Base-by-base conservation (phyloP, 92 coral and sea anemone genomes). In the Heteractis magnifica region DNA sequence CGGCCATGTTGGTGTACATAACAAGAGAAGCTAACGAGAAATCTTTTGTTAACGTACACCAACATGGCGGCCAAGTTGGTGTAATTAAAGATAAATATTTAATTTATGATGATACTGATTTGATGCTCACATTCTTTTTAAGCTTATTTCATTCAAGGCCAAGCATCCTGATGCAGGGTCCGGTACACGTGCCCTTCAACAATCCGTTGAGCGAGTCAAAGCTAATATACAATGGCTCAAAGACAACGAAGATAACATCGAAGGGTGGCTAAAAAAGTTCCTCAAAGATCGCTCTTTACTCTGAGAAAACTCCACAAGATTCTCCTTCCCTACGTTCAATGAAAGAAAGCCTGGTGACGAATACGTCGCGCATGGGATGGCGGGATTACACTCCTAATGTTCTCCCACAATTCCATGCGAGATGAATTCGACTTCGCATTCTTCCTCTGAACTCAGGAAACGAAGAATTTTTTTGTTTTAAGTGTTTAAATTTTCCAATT, bases 151-250 rank as follows among this genome's bases (percentile, higher is more conserved):
- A n/a, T 89, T 93, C 52, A 85, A 85, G 65, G 59, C 82, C 16
- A 82, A 78, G 49, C 56, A 88, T 76, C 21, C 75, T 23, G 90
- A 81, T 21, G 65, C 80, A 10, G 89, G 89, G 2, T 89, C 98
- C 20, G 98, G 93, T 1, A 76, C 95, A 75, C 97, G 95, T 18
- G 95, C 98, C 59, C 87, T 88, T 68, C 72, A 85, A 34, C 97
- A 95, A 75, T 86, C 92, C 50, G 76, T 86, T 13, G 98, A 95
- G 51, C 85, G 86, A 14, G 92, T 93, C 55, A 87, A 85, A 82
- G 86, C 94, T 20, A 95, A 91, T 79, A 90, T 95, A 19, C 78
- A 93, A 64, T 95, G 98, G 98, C 89, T 94, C 52, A 65, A 74
- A 16, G 89, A 79, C 4, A 89, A 91, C 80, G 98, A 95, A 75